Base-by-base conservation (phyloP, 53 echinoderm and acorn worm genomes). In the Paelopatides confundens region DNA sequence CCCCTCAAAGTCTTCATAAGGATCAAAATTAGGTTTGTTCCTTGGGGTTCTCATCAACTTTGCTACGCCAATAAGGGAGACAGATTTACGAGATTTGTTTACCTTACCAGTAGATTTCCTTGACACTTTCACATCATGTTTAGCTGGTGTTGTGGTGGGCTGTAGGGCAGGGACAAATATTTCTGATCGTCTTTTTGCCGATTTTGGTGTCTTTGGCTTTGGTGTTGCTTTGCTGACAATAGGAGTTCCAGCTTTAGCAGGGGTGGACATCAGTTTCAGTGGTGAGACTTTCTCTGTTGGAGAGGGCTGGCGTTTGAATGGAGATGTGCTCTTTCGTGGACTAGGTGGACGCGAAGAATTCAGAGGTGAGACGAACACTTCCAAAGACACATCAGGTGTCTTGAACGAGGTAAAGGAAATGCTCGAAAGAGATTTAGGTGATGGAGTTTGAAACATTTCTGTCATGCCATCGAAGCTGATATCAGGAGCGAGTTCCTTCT, bases 1-100 rank as follows among this genome's bases (percentile, higher is more conserved):
- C 47, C 99, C 99, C 70, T 92, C 94, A 89, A 96, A 96, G 81
- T 96, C 99, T 32, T 92, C 90, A 77, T 96, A 96, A 4, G 93
- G 92, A 40, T 99, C 92, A 79, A 88, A 3, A 67, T 66, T 34
- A 63, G 91, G 49, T 86, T 91, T 69, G 82, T 31, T 31, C 87
- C 95, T 69, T 52, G 96, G 95, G 18, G 90, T 88, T 70, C 92
- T 95, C 21, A 83, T 32, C 53, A 86, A 87, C 76, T 67, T 88
- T 91, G 78, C 9, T 17, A 96, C 58, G 3, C 95, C 95, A 47
- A 85, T 38, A 23, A 93, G 81, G 28, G 86, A 77, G 27, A 87
- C 77, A 21, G 96, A 81, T 66, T 90, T 71, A 23, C 34, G 82
- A 3, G 84, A 39, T 65, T 85, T 89, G 35, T 67, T 86, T 18